Conservation (phyloP, 2,888 invertebrate genomes). For the Drosophila pegasa region DNA sequence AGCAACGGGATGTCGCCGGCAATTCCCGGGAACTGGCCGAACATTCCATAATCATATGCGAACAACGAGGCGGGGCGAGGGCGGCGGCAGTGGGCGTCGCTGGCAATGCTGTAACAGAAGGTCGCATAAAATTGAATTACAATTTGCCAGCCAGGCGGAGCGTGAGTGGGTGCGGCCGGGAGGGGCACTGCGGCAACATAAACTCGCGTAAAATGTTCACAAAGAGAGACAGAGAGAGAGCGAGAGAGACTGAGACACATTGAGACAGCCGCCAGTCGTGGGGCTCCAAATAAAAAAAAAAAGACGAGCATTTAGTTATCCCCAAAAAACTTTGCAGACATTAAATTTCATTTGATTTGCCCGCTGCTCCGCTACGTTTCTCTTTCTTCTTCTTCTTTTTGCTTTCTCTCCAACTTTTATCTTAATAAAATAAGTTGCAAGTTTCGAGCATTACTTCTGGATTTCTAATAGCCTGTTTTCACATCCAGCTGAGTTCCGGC, state of each 20-base stretch:
- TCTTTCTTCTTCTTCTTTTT: constrained; percentile 6
- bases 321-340: constrained; percentile 74
- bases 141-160: constrained; percentile 42
- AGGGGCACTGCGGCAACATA: constrained; percentile 58
- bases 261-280: constrained; percentile 34
- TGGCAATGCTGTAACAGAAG: constrained; percentile 70
- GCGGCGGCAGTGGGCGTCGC: neutral
- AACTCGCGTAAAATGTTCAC: constrained; percentile 39
- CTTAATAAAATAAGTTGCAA: constrained; percentile 80
- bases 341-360: constrained; percentile 78
- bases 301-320: constrained; percentile 56
- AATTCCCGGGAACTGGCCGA: constrained; percentile 29
- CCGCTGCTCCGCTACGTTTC: neutral
- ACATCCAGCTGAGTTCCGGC: constrained; percentile 32
- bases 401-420: constrained; percentile 68
- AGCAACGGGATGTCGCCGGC: constrained; percentile 31
- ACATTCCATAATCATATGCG: constrained; percentile 77
- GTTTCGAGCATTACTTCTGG: constrained; percentile 54
- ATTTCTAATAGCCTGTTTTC: constrained; percentile 16
- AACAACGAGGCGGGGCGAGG: constrained; percentile 5
- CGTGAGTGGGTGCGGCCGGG: neutral
- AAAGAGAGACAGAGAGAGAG: constrained; percentile 19
- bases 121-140: constrained; percentile 80
- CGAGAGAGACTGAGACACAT: constrained; percentile 6
- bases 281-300: neutral